phyloP scores from a whole-genome alignment of 2,888 invertebrate species.

The Dolichopus griseipennis region DNA sequence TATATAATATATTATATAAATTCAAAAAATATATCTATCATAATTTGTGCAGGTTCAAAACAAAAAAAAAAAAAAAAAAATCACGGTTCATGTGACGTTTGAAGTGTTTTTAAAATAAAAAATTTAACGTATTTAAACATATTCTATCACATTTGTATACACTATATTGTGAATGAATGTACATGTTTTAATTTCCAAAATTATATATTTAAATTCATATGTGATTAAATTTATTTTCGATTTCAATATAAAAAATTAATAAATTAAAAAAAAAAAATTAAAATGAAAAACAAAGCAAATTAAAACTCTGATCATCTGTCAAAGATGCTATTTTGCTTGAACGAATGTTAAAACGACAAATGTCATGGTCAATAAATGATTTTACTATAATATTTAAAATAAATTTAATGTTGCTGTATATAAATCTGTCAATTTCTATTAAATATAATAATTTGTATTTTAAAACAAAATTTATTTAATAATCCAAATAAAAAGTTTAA shows the following conservation, averaged over 20 bases:
- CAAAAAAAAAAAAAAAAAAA: not conserved
- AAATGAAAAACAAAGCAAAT: not conserved
- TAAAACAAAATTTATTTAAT: too few relatives aligned
- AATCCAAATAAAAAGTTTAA: too few relatives aligned
- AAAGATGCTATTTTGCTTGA: not conserved
- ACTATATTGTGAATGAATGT: too few relatives aligned
- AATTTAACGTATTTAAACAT: too few relatives aligned
- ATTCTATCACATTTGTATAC: too few relatives aligned
- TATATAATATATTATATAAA: not conserved
- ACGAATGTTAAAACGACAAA: not conserved
- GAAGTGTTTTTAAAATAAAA: not conserved
- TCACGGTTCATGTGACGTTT: not conserved
- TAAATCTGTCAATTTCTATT: not conserved
- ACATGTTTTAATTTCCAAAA: too few relatives aligned
- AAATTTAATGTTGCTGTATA: not conserved
- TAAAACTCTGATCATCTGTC: not conserved
- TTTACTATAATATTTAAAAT: not conserved
- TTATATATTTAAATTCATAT: not conserved
- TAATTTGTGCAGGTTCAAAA: not conserved
- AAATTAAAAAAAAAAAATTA: not conserved
- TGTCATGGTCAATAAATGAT: conserved; percentile 4
- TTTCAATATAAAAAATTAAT: not conserved
- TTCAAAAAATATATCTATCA: not conserved
- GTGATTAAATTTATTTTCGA: not conserved
- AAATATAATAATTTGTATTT: not conserved